Evolutionary conservation across 2,797 vertebrate genomes (phyloP).

Genomic region (Pangasius sanitwongsei): DNA sequence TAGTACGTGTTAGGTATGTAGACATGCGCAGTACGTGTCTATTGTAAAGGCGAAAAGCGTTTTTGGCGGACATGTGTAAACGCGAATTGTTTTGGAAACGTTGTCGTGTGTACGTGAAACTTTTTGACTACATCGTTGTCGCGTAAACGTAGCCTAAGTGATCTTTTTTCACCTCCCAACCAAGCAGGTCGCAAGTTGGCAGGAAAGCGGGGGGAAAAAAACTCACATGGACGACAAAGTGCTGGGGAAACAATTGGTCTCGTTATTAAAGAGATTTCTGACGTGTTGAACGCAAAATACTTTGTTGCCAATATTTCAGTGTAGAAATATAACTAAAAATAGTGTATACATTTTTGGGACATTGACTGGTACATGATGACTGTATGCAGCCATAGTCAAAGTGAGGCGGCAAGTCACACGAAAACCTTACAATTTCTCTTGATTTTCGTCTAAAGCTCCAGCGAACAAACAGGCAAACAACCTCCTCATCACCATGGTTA

Average conservation of each 20-base stretch:
- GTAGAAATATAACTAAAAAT: not conserved
- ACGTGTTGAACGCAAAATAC: not conserved
- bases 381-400: too few species aligned
- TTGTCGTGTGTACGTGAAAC: too few species aligned
- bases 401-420: not conserved
- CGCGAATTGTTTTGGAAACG: too few species aligned
- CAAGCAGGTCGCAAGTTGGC: not conserved
- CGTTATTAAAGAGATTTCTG: not conserved
- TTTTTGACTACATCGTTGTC: too few species aligned
- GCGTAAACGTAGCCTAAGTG: too few species aligned
- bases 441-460: not conserved
- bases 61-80: too few species aligned
- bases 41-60: too few species aligned
- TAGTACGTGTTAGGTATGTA: too few species aligned
- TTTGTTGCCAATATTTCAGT: not conserved
- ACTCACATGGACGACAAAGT: not conserved
- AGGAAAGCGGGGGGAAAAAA: not conserved
- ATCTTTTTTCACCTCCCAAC: not conserved
- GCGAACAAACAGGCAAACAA: not conserved
- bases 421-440: not conserved
- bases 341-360: not conserved
- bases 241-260: not conserved
- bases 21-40: too few species aligned
- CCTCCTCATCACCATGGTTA: too few species aligned
- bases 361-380: not conserved